phyloP scores from a whole-genome alignment of 2,888 invertebrate genomes.

The Aromia moschata region DNA sequence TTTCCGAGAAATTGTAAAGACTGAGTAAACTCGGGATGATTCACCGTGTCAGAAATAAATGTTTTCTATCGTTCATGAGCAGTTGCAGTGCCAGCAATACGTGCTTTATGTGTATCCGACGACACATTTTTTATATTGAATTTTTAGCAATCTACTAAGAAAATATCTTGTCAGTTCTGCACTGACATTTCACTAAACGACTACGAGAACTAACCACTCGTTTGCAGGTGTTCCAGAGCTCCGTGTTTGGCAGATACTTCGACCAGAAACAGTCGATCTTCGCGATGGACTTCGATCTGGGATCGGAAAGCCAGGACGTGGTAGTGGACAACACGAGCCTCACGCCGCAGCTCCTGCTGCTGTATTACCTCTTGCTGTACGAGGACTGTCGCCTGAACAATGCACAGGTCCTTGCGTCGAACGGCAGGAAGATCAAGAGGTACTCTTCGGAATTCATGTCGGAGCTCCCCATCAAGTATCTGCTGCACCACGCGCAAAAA shows the following conservation, averaged over 20 bases:
- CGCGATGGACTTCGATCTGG: constrained; percentile 66
- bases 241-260: constrained; percentile 78
- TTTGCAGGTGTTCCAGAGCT: constrained; percentile 81
- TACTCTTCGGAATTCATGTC: constrained; percentile 89
- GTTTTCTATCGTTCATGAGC: too few species aligned
- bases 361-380: constrained; percentile 92
- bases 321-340: constrained; percentile 73
- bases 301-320: constrained; percentile 63
- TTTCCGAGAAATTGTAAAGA: too few species aligned
- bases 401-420: constrained; percentile 72
- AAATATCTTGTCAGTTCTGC: too few species aligned
- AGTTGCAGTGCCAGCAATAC: too few species aligned
- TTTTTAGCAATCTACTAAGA: too few species aligned
- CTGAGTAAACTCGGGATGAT: too few species aligned
- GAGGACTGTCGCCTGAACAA: constrained; percentile 88
- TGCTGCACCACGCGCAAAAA: constrained; percentile 91
- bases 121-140: too few species aligned
- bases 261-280: constrained; percentile 68
- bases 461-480: constrained; percentile 91
- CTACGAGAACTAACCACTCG: too few species aligned
- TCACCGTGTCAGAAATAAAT: too few species aligned
- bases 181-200: too few species aligned
- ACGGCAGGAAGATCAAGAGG: constrained; percentile 79
- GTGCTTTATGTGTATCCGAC: too few species aligned
- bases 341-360: constrained; percentile 86